Evolutionary conservation across 2,113 vertebrate genomes (phyloP).

Genomic region (Malaclemys terrapin): DNA sequence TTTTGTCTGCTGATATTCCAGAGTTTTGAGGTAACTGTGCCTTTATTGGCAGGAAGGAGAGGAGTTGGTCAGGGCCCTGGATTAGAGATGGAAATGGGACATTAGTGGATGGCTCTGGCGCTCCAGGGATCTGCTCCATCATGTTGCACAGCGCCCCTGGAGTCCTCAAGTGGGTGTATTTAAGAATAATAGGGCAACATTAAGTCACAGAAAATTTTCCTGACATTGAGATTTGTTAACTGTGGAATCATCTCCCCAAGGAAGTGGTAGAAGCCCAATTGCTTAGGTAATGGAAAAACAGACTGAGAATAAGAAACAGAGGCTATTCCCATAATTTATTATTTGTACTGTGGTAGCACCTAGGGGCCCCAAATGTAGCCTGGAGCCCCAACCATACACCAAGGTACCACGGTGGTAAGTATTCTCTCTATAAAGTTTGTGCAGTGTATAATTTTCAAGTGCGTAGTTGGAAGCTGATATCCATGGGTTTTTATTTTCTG

Average conservation of each 20-base stretch:
- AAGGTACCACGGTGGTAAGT: not conserved
- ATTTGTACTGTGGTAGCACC: not conserved
- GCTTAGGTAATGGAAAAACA: not conserved
- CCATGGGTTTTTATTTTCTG: not conserved
- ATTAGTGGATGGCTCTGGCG: too few species aligned
- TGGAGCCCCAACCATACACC: fast-evolving
- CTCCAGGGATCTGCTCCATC: not conserved
- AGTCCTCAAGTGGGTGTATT: not conserved
- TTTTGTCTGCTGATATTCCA: not conserved
- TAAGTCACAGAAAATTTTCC: not conserved
- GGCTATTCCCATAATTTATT: not conserved
- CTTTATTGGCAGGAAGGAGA: not conserved
- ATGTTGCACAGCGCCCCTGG: not conserved
- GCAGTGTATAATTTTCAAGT: not conserved
- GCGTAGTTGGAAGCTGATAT: fast-evolving
- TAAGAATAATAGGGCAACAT: slow-evolving; percentile 2
- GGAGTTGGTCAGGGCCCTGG: too few species aligned
- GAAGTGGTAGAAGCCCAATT: not conserved
- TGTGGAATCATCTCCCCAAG: not conserved
- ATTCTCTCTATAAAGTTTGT: not conserved
- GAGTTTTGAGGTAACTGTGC: not conserved
- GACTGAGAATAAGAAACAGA: not conserved
- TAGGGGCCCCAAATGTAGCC: not conserved
- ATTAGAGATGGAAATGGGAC: too few species aligned
- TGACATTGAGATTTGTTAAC: not conserved